Conservation (phyloP, 2,113 vertebrate genomes). For the Noctilio leporinus region DNA sequence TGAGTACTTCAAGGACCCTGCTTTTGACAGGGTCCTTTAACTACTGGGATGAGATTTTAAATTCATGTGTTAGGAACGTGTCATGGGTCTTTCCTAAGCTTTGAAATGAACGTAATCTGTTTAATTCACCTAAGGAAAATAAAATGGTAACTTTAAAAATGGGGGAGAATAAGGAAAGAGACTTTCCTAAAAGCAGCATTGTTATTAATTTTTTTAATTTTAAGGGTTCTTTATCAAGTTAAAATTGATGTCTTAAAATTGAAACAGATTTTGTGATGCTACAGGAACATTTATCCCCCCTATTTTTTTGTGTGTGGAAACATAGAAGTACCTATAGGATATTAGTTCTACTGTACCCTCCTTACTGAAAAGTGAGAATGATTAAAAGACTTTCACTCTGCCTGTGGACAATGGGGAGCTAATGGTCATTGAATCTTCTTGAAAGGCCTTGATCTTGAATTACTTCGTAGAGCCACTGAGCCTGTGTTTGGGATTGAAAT, state of each 20-base stretch:
- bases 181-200: background rate
- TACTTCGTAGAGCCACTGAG: slow-evolving; percentile 13
- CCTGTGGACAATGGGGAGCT: background rate
- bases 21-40: background rate
- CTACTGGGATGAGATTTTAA: background rate
- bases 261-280: background rate
- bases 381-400: background rate
- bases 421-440: slow-evolving; percentile 26
- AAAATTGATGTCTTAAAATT: background rate
- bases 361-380: background rate
- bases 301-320: background rate
- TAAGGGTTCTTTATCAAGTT: background rate
- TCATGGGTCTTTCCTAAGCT: background rate
- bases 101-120: background rate
- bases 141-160: background rate
- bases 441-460: slow-evolving; percentile 34
- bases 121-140: background rate
- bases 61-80: background rate
- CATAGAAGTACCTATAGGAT: background rate
- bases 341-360: background rate
- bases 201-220: background rate
- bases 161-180: background rate
- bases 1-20: background rate
- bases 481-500: slow-evolving; percentile 14
- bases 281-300: background rate